phyloP scores from a whole-genome alignment of 2,113 vertebrate species.

The Circaetus gallicus region DNA sequence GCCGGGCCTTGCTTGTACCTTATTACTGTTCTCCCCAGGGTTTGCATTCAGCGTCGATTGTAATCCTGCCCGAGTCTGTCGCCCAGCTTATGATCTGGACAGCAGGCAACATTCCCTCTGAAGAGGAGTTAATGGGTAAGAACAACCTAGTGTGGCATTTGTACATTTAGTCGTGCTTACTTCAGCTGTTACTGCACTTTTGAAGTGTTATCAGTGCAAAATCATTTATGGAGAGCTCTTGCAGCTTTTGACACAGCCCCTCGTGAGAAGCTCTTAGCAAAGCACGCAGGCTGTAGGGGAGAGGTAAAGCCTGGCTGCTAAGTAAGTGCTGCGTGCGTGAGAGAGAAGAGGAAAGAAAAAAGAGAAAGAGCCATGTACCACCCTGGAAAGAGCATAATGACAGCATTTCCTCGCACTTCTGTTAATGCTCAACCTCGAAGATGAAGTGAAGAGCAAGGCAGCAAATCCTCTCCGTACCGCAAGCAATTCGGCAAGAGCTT shows the following conservation, averaged over 20 bases:
- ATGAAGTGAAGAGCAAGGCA: background rate
- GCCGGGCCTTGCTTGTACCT: background rate
- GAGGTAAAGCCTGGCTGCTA: background rate
- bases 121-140: background rate
- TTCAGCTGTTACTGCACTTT: background rate
- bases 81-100: background rate
- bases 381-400: background rate
- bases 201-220: background rate
- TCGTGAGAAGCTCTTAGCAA: background rate
- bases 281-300: background rate
- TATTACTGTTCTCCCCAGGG: background rate
- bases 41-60: rapidly evolving
- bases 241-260: background rate
- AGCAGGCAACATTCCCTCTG: background rate
- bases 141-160: background rate
- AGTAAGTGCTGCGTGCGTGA: background rate
- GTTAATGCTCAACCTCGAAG: background rate
- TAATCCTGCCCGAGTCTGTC: background rate
- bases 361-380: background rate
- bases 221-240: background rate
- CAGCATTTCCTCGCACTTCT: background rate
- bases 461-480: background rate
- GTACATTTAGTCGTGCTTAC: background rate
- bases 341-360: too few relatives aligned
- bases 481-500: background rate